Evolutionary conservation across 2,113 vertebrate genomes (phyloP).

Genomic region (Pomatorhinus ruficollis): DNA sequence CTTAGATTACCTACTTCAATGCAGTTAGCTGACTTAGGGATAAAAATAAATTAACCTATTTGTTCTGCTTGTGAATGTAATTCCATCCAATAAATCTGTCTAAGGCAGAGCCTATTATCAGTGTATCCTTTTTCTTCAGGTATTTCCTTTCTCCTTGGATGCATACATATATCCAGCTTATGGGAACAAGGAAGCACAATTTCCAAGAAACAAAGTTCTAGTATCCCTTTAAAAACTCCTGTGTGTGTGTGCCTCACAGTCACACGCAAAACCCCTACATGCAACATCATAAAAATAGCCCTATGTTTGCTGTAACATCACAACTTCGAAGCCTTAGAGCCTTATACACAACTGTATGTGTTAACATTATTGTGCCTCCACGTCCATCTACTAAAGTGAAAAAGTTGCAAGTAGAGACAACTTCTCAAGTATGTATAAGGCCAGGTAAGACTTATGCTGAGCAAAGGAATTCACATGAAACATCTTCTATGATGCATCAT

Average conservation of each 20-base stretch:
- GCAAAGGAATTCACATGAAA: neutral
- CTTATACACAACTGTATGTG: neutral
- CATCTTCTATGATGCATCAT: neutral
- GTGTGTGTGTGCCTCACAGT: too few relatives aligned
- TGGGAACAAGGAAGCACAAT: neutral
- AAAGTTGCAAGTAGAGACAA: neutral
- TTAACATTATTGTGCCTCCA: neutral
- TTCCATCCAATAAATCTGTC: neutral
- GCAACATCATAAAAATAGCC: too few relatives aligned
- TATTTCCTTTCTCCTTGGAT: neutral
- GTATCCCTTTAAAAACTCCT: neutral
- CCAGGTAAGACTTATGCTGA: neutral
- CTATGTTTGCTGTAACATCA: too few relatives aligned
- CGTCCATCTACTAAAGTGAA: neutral
- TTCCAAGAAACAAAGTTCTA: neutral
- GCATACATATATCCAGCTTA: neutral
- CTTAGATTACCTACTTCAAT: neutral
- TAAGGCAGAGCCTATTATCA: neutral
- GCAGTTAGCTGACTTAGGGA: neutral
- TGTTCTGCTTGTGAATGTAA: neutral
- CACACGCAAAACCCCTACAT: too few relatives aligned
- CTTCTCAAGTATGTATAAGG: rapidly evolving
- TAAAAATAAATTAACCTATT: slow-evolving; percentile 25
- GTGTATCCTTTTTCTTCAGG: neutral
- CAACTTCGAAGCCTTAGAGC: too few relatives aligned